Evolutionary conservation across 2,797 vertebrate species (phyloP).

Genomic region (Chelon auratus): DNA sequence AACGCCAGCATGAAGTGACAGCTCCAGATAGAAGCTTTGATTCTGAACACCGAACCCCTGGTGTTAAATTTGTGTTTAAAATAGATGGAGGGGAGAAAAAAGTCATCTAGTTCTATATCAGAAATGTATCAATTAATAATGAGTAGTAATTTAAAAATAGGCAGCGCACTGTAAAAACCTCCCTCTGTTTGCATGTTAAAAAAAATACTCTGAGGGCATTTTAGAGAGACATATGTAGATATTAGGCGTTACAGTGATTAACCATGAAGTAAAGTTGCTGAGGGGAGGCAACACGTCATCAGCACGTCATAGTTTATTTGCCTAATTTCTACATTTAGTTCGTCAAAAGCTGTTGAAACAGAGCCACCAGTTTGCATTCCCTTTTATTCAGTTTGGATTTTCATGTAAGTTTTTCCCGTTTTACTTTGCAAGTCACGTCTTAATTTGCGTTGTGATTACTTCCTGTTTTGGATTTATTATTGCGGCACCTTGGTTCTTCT

Average conservation of each 20-base stretch:
- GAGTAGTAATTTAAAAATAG: neutral
- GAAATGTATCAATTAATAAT: slow-evolving; percentile 12
- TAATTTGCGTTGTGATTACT: too few species aligned
- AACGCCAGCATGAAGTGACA: slow-evolving; percentile 42
- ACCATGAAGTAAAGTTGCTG: neutral
- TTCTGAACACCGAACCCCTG: slow-evolving; percentile 31
- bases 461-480: too few species aligned
- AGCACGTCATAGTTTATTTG: neutral
- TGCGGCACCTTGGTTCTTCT: too few species aligned
- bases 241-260: slow-evolving; percentile 5
- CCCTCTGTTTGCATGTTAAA: neutral
- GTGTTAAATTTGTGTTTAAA: slow-evolving; percentile 45
- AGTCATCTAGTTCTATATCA: neutral
- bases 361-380: too few species aligned
- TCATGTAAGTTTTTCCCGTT: too few species aligned
- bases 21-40: slow-evolving; percentile 49
- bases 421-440: too few species aligned
- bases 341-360: too few species aligned
- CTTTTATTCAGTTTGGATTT: too few species aligned
- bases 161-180: neutral
- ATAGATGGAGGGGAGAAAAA: neutral
- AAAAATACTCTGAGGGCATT: neutral
- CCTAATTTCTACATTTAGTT: too few species aligned
- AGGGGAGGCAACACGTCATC: neutral
- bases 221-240: slow-evolving; percentile 2